A percentile compares a stretch with the other conserved stretches of the same genome.
Conservation (phyloP, 2,113 vertebrate species). For the Ia io region DNA sequence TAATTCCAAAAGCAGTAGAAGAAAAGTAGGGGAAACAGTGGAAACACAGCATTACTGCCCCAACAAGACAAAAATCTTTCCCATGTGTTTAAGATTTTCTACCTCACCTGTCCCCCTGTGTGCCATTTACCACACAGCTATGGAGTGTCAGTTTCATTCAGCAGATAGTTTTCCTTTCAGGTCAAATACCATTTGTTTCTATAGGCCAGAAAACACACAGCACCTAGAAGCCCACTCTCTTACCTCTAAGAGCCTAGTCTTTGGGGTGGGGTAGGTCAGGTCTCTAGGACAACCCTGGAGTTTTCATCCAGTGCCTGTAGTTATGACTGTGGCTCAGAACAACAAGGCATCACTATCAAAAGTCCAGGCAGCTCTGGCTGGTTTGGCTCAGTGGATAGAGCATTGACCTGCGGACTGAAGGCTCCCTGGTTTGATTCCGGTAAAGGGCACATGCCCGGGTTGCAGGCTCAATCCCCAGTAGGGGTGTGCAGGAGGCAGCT, state of each 20-base stretch:
- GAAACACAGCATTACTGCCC: not conserved
- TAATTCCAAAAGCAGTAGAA: not conserved
- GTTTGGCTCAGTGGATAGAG: too few relatives aligned
- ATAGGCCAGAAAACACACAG: not conserved
- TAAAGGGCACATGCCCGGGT: too few relatives aligned
- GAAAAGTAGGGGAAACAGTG: not conserved
- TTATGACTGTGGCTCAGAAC: not conserved
- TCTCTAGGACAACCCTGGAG: not conserved
- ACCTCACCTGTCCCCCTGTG: not conserved
- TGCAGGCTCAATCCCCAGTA: too few relatives aligned
- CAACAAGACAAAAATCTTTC: not conserved
- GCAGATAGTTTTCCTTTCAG: not conserved
- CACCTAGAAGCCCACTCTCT: not conserved
- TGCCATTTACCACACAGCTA: not conserved
- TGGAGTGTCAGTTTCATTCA: not conserved
- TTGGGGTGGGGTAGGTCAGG: not conserved
- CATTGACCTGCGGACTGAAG: too few relatives aligned
- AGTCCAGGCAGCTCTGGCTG: not conserved
- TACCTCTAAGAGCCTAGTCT: conserved; percentile 6
- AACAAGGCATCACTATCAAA: not conserved
- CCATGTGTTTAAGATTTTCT: not conserved
- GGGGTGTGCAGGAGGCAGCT: too few relatives aligned
- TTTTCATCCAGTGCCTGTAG: not conserved
- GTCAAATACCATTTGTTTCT: not conserved
- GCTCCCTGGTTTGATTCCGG: too few relatives aligned